Percentiles rank a stretch among this genome's conserved stretches.
Conservation (phyloP, 2,888 invertebrate species). For the Eutolmus rufibarbis region DNA sequence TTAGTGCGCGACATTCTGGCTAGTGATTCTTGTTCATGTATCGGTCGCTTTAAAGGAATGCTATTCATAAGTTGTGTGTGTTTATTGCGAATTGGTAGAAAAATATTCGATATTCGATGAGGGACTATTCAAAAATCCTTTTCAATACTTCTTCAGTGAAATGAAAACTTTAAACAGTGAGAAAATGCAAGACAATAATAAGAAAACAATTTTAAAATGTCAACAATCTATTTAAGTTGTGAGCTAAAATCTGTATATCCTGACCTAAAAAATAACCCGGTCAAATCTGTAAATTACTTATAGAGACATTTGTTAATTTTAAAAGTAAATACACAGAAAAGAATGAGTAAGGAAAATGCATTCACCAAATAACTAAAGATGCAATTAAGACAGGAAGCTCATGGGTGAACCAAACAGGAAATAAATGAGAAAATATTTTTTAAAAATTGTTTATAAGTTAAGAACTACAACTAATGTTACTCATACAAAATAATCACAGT, state of each 20-base stretch:
- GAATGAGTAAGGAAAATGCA: not conserved
- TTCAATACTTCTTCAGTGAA: not conserved
- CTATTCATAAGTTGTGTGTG: not conserved
- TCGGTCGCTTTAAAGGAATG: not conserved
- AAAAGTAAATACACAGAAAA: not conserved
- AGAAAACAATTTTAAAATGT: not conserved
- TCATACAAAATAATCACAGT: not conserved
- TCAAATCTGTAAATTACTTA: not conserved
- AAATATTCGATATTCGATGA: not conserved
- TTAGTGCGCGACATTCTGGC: not conserved
- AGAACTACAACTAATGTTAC: not conserved
- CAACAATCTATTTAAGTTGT: not conserved
- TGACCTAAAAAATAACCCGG: not conserved
- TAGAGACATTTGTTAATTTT: not conserved
- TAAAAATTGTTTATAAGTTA: constrained; percentile 14
- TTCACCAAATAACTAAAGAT: not conserved
- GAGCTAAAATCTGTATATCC: not conserved
- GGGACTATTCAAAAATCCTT: not conserved
- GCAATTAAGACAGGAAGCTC: not conserved
- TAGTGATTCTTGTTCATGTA: not conserved
- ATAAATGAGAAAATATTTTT: constrained; percentile 8
- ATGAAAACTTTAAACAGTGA: not conserved
- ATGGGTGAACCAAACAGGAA: not conserved
- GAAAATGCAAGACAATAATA: not conserved
- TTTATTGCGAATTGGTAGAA: not conserved